Base-by-base conservation (phyloP, 2,113 vertebrate species). In the Balaeniceps rex region DNA sequence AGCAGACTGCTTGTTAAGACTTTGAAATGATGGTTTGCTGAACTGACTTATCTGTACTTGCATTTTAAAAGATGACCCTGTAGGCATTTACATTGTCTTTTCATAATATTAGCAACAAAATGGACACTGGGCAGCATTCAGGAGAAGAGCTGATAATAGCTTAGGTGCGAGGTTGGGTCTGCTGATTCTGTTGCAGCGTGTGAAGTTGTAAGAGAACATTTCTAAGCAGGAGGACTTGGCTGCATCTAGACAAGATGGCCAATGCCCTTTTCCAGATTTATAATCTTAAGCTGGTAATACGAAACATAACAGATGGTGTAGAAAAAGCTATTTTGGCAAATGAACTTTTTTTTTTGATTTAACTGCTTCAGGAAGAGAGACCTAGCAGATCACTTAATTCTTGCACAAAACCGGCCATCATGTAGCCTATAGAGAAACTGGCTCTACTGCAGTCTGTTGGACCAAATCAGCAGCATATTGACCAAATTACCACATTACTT, bases 381-480 rank as follows among this genome's bases (percentile, higher is more conserved):
- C 15, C 13, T 22, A 88, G 38, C 94, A 96, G 97, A 51, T 92
- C 28, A 95, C 71, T 83, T 36, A 83, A 82, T 61, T 84, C 49
- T 93, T 97, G 92, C 71, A 91, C 52, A 95, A 92, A 97, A 51
- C 18, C 4, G 54, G 49, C 91, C 90, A 79, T 90, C 83, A 69
- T 42, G 70, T 83, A 88, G 57, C n/a, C 51, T 94, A n/a, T 24
- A 88, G 52, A 96, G 64, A 77, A 96, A 86, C 65, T 66, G 82
- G 36, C 8, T 65, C 78, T 94, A 14, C 54, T 88, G 68, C 60
- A 69, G 40, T 65, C 74, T 94, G 49, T 74, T 95, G 65, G 52
- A 75, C 31, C 89, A 96, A 97, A 95, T 94, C 72, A 92, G 77
- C 55, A 96, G 12, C 88, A 88, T 75, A 83, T 84, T 97, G 69